These are phyloP conservation scores for Heliconius hewitsoni DNA, from an alignment of 1,140 invertebrate genomes.

Conservation along the genomic window DNA sequence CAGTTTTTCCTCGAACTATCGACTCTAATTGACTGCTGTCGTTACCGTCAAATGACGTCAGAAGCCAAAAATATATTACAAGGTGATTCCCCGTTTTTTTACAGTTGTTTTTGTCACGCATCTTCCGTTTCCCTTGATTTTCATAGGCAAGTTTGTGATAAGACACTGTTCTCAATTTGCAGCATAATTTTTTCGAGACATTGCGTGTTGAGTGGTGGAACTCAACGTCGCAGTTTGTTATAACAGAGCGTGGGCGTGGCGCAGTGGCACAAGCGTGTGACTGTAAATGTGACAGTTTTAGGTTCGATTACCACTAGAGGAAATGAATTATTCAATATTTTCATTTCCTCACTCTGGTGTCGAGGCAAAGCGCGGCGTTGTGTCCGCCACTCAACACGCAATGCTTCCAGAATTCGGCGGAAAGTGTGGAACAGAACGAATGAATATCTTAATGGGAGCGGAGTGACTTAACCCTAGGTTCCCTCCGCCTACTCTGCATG, in stretches of 20 bases:
- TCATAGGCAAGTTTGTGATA: not conserved
- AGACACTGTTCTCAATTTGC: not conserved
- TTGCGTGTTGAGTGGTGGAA: not conserved
- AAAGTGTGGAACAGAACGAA: too few species aligned
- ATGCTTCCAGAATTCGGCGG: too few species aligned
- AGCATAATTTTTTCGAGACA: not conserved
- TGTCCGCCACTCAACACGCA: too few species aligned
- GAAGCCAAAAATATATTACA: conserved; percentile 8
- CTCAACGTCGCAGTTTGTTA: not conserved
- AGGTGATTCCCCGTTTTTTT: not conserved
- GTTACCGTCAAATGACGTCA: not conserved
- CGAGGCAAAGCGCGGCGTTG: too few species aligned
- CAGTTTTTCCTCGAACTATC: not conserved
- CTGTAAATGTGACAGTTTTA: not conserved
- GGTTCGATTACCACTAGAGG: too few species aligned
- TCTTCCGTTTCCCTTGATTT: not conserved
- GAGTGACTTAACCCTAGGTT: too few species aligned
- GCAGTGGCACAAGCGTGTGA: not conserved
- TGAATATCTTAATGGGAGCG: too few species aligned
- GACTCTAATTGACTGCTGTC: not conserved
- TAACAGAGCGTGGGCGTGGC: too few species aligned
- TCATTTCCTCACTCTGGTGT: too few species aligned
- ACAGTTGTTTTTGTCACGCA: not conserved
- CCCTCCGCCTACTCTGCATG: too few species aligned
- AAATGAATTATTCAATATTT: too few species aligned